Base-by-base conservation (phyloP, 2,797 vertebrate species). In the Antrozous pallidus region DNA sequence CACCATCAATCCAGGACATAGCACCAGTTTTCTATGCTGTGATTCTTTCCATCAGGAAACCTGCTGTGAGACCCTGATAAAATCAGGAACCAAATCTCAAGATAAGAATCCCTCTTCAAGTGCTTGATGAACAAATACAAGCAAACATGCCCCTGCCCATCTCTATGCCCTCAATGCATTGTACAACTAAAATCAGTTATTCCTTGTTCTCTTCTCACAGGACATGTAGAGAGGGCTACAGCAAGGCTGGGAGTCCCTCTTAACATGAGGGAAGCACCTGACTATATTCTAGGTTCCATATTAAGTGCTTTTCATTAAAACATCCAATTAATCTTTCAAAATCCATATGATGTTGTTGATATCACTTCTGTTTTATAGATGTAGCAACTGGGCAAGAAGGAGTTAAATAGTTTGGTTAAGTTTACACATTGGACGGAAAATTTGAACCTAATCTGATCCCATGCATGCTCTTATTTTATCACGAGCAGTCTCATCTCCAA, bases 31-130 rank as follows among this genome's bases (percentile, higher is more conserved):
- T 20, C 13, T 10, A 1, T 7, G 47, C 18, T 31, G 58, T 9
- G 26, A 26, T 3, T 89, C 36, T 63, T 54, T 24, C 38, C 45
- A 38, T 2, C 22, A 87, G 40, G 85, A 88, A 45, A 45, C 1
- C 31, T 49, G 47, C 33, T 73, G 2, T 16, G 75, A 77, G 75
- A 54, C 56, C 14, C 42, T 33, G 82, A 96, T 71, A 51, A 82
- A 92, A 97, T 92, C 80, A 82, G 38, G 54, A 92, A 75, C 71
- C 58, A 56, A 40, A 90, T 71, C 78, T 86, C 58, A 79, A 92
- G 65, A 63, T 36, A 80, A 81, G 65, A 61, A 70, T 69, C 20
- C 16, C 61, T 67, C 73, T 73, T 88, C 42, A 61, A 89, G 49
- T 6, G 11, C 17, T 42, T 78, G 18, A 70, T 94, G 83, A 78